Percentiles rank a stretch among this genome's conserved stretches.
These are phyloP conservation scores for Penelope pileata DNA, from an alignment of 2,113 vertebrate genomes.

Conservation along the genomic window DNA sequence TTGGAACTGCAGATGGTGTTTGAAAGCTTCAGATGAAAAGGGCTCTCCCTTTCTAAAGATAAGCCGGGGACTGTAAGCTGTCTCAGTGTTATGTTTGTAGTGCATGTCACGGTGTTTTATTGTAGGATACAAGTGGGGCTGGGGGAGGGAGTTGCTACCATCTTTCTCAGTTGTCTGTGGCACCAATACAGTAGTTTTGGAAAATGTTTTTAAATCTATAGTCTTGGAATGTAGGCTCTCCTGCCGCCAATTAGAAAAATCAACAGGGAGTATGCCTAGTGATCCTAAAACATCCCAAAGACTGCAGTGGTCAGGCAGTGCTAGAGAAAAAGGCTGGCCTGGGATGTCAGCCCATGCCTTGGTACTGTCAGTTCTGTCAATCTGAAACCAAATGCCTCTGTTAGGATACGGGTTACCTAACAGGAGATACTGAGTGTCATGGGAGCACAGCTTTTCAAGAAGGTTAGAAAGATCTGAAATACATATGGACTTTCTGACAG, in stretches of 20 bases:
- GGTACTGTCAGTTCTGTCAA: neutral
- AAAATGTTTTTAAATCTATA: neutral
- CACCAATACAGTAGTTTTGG: neutral
- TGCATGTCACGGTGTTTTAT: neutral
- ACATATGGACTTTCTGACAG: neutral
- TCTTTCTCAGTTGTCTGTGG: neutral
- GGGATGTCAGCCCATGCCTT: too few relatives aligned
- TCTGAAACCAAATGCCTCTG: neutral
- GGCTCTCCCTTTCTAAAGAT: neutral
- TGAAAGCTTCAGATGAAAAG: neutral
- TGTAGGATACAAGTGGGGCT: neutral
- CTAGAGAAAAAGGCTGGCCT: neutral
- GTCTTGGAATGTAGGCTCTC: neutral
- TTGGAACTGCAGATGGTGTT: neutral
- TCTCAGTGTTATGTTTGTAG: rapidly evolving
- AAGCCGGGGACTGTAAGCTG: neutral
- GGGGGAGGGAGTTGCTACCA: neutral
- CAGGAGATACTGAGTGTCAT: neutral
- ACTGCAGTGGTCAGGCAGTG: neutral
- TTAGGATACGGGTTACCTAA: neutral
- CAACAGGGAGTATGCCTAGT: neutral
- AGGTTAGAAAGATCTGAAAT: neutral
- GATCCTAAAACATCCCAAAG: neutral
- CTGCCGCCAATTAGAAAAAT: too few relatives aligned
- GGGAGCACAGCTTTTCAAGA: neutral